Base-by-base conservation (phyloP, 2,888 invertebrate species). In the Philonicus albiceps region DNA sequence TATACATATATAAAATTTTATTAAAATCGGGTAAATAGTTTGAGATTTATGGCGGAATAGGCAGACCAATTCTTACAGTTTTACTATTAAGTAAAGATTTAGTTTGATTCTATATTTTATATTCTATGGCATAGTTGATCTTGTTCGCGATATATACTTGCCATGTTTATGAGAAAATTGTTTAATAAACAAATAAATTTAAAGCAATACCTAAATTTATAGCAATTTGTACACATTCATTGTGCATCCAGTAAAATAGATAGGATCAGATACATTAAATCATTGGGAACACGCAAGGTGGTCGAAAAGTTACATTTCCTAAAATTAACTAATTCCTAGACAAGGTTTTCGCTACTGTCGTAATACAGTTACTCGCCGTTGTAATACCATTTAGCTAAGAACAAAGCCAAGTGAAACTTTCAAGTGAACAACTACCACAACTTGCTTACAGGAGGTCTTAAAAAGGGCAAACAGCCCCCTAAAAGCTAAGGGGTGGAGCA, bases 401-500 rank as follows among this genome's bases (percentile, higher is more conserved):
- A 76, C 40, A 76, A 37, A 76, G 40, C 22, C 34, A 4, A 22
- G 40, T 76, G 40, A 34, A 40, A 40, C 19, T 76, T 76, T 76
- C 76, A 76, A 76, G 40, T 40, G 76, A 76, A 76, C 76, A 76
- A 76, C 76, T n/a, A 40, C 76, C 19, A 76, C 76, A 76, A 76
- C 76, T 76, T 40, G 37, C 37, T 76, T 37, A 13, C 76, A 37
- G 16, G 37, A 40, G 37, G 37, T 22, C 40, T 76, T 37, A 40
- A 37, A 34, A 40, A 40, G 76, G 37, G 40, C 76, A 76, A 74
- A 74, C 40, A 40, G 76, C n/a, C n/a, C 76, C 37, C 74, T 5
- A 74, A 74, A 74, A 37, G 13, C 43, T 8, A 40, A 19, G 13
- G 34, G 34, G 40, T 22, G 34, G 40, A 76, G 40, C 34, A 22